These are phyloP conservation scores for Gandaritis pyraliata DNA, from an alignment of 2,888 invertebrate species.

Conservation along the genomic window DNA sequence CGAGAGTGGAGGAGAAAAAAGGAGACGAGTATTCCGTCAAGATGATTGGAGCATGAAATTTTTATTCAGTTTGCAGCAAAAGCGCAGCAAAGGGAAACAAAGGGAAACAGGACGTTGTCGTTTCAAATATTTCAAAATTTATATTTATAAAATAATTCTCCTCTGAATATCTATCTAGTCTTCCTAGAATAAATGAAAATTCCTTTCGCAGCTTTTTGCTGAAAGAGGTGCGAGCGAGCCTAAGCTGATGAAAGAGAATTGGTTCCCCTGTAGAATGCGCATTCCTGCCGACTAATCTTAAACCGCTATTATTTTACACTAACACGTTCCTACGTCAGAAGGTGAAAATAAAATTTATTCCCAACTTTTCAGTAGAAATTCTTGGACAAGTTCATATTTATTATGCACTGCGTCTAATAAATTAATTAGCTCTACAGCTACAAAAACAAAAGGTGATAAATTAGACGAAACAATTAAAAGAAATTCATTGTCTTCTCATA, in stretches of 20 bases:
- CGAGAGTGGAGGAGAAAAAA: conserved; percentile 45
- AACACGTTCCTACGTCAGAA: not conserved
- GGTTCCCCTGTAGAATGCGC: conserved; percentile 16
- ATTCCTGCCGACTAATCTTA: conserved; percentile 15
- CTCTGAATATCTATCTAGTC: not conserved
- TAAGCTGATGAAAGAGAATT: conserved; percentile 15
- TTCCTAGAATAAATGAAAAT: conserved; percentile 19
- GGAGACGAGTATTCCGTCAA: conserved; percentile 62
- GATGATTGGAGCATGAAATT: conserved; percentile 80
- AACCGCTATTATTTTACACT: not conserved
- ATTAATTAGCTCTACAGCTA: not conserved
- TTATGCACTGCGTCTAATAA: too few species aligned
- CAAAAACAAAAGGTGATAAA: too few species aligned
- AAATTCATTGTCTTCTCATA: not conserved
- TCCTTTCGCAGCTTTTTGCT: conserved; percentile 14
- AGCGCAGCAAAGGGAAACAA: conserved; percentile 72
- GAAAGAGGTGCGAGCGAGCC: conserved; percentile 7
- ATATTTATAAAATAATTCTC: not conserved
- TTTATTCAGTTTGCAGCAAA: conserved; percentile 76
- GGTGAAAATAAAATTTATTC: not conserved
- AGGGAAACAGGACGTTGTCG: conserved; percentile 42
- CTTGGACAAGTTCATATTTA: too few species aligned
- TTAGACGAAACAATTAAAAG: too few species aligned
- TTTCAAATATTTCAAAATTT: conserved; percentile 2
- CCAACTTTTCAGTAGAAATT: too few species aligned